Percentiles rank a stretch among this genome's conserved stretches.
phyloP scores from a whole-genome alignment of 2,113 vertebrate species.

The Nannospalax galili region DNA sequence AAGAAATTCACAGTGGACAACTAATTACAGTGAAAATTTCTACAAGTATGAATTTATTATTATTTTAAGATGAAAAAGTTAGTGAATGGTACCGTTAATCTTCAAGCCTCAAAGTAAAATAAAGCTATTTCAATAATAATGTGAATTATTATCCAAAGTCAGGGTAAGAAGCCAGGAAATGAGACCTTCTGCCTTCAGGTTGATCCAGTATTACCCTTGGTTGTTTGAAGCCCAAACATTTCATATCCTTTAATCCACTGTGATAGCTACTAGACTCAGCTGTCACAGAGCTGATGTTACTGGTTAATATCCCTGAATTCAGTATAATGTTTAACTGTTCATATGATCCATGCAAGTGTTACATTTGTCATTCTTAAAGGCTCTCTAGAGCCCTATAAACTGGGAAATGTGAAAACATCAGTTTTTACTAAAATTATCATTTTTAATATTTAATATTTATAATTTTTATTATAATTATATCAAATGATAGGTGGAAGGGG shows the following conservation, averaged over 20 bases:
- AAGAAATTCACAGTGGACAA: background rate
- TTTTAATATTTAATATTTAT: too few relatives aligned
- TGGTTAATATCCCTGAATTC: background rate
- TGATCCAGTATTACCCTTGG: background rate
- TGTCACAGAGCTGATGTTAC: background rate
- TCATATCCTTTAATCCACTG: background rate
- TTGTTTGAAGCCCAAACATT: background rate
- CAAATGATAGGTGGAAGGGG: too few relatives aligned
- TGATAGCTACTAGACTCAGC: background rate
- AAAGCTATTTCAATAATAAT: background rate
- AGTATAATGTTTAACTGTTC: too few relatives aligned
- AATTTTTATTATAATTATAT: too few relatives aligned
- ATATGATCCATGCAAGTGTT: too few relatives aligned
- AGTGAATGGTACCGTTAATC: background rate
- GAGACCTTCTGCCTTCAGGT: background rate
- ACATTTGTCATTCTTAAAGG: too few relatives aligned
- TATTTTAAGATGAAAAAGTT: background rate
- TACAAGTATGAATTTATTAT: background rate
- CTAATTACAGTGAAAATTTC: background rate
- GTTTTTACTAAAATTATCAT: too few relatives aligned
- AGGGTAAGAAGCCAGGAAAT: background rate
- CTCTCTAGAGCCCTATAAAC: too few relatives aligned
- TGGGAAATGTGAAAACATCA: too few relatives aligned
- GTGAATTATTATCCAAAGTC: rapidly evolving
- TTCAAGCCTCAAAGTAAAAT: background rate